These are phyloP conservation scores for Halictus quadricinctus DNA, from an alignment of 2,888 invertebrate genomes.

Conservation along the genomic window DNA sequence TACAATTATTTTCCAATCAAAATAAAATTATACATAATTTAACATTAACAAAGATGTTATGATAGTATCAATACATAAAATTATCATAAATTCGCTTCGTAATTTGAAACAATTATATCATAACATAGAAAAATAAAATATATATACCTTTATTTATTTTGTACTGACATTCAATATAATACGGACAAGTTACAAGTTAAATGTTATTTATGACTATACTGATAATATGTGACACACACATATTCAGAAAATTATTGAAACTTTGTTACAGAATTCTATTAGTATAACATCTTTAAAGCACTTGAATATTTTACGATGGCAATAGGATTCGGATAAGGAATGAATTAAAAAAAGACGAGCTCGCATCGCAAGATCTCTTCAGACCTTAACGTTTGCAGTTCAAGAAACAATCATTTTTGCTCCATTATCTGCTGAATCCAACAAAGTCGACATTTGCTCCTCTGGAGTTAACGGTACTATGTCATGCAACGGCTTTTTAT, in stretches of 20 bases:
- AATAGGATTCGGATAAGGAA: conserved; percentile 15
- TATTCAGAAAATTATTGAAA: not conserved
- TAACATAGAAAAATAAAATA: conserved; percentile 22
- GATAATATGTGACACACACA: conserved; percentile 6
- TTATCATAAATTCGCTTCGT: not conserved
- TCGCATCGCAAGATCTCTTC: conserved; percentile 56
- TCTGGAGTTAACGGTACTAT: conserved; percentile 49
- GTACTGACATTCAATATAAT: not conserved
- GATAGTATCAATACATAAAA: not conserved
- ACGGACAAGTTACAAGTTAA: not conserved
- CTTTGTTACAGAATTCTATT: not conserved
- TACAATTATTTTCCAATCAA: not conserved
- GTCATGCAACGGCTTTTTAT: conserved; percentile 51
- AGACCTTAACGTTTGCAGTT: conserved; percentile 23
- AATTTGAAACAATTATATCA: not conserved
- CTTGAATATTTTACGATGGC: conserved; percentile 1
- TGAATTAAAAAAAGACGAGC: conserved; percentile 39
- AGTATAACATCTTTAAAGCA: not conserved
- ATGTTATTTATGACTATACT: conserved; percentile 15
- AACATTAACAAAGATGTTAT: not conserved
- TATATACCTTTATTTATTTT: conserved; percentile 11
- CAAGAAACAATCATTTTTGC: conserved; percentile 71
- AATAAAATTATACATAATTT: not conserved
- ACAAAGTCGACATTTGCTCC: conserved; percentile 66
- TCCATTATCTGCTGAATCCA: conserved; percentile 71